Evolutionary conservation across 1,140 invertebrate species (phyloP).

Genomic region (Cheumatopsyche charites): DNA sequence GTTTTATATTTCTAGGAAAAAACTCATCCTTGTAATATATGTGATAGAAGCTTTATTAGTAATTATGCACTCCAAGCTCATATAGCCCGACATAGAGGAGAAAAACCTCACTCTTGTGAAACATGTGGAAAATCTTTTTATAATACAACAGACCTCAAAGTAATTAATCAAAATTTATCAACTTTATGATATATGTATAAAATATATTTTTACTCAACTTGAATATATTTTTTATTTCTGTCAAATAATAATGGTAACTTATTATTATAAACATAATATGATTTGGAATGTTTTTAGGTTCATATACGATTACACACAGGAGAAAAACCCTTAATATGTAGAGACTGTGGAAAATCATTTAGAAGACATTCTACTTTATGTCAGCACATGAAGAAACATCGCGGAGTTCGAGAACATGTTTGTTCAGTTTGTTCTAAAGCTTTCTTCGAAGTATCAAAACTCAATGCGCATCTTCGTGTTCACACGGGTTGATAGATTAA

Average conservation of each 20-base stretch:
- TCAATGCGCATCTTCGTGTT: constrained; percentile 59
- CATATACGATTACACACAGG: constrained; percentile 84
- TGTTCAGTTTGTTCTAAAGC: constrained; percentile 57
- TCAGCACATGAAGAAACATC: constrained; percentile 61
- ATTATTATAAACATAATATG: constrained; percentile 5
- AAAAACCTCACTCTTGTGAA: constrained; percentile 57
- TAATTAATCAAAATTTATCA: constrained; percentile 3
- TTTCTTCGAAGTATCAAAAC: constrained; percentile 60
- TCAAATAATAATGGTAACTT: neutral
- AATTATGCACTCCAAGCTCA: constrained; percentile 60
- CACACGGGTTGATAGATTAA: constrained; percentile 53
- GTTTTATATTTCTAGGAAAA: constrained; percentile 52
- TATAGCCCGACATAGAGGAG: constrained; percentile 58
- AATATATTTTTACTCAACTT: no score
- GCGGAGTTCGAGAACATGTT: constrained; percentile 58
- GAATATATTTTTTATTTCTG: no score
- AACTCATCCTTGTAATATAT: constrained; percentile 58
- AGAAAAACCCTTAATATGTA: constrained; percentile 80
- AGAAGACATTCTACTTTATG: constrained; percentile 59
- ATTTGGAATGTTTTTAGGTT: no score
- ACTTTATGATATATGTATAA: no score
- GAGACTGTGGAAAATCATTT: constrained; percentile 69
- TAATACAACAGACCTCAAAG: constrained; percentile 61
- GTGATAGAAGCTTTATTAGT: constrained; percentile 60
- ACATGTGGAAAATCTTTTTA: constrained; percentile 60